These are phyloP conservation scores for Drosophila suzukii DNA, from an alignment of 1,140 invertebrate genomes.

Conservation along the genomic window DNA sequence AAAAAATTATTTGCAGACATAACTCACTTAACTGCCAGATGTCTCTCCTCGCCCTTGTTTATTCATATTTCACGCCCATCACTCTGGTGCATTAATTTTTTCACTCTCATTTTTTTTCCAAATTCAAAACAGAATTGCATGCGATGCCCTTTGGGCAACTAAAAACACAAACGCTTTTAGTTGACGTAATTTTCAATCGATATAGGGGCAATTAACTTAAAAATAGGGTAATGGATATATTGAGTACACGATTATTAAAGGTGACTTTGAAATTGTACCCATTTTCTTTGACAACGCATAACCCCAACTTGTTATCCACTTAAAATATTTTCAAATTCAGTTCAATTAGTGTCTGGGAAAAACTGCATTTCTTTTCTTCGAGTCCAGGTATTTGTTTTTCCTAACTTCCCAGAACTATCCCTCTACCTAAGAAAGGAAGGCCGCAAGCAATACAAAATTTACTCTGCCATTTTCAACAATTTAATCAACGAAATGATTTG, in stretches of 20 bases:
- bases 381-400: background rate
- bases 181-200: constrained; percentile 10
- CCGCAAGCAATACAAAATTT: constrained; percentile 12
- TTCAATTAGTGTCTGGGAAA: background rate
- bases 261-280: background rate
- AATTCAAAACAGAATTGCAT: constrained; percentile 50
- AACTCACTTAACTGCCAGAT: constrained; percentile 58
- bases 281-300: background rate
- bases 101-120: constrained; percentile 17
- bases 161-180: background rate
- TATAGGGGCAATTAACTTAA: background rate
- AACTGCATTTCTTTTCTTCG: background rate
- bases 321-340: background rate
- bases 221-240: constrained; percentile 9
- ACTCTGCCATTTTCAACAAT: constrained; percentile 27
- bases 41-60: constrained; percentile 14
- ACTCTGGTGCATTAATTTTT: constrained; percentile 11
- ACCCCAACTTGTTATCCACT: background rate
- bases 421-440: background rate
- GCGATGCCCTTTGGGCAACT: constrained; percentile 23
- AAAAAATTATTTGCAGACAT: constrained; percentile 55
- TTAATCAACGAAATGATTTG: constrained; percentile 58
- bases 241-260: constrained; percentile 1
- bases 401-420: background rate
- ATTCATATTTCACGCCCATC: constrained; percentile 8